Evolutionary conservation across 2,113 vertebrate species (phyloP), one percentile per base, ranked within the genome.

Genomic region (Phyllopteryx taeniolatus): DNA sequence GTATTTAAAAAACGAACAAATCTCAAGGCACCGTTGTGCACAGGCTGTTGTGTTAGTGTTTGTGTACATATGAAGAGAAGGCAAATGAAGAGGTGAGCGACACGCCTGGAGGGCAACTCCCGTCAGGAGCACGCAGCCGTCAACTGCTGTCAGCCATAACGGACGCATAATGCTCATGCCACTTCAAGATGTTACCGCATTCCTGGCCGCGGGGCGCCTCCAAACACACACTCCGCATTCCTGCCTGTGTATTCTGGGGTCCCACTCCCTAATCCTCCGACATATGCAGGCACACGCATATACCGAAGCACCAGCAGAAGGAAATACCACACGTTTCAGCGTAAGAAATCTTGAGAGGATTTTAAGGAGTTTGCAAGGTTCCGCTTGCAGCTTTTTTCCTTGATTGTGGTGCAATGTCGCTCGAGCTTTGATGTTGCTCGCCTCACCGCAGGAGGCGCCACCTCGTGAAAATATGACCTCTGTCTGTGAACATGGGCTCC

Each of bases 211-310:
- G 60, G 0, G 81, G 80, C 80, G 22, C 70, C 83, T 75, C 80
- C 74, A 87, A 88, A 87, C 84, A 83, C 81, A 84, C 90, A 87
- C 73, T 87, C 80, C 56, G 79, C 86, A 91, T 91, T 90, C 87
- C 86, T 79, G 22, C 11, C 4, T 59, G 80, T 85, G 84, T 88
- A 90, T 91, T 89, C 86, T 86, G 74, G 77, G 86, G 77, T 86
- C 73, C 87, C 88, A 87, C 88, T 87, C 87, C 87, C 82, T 85
- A 63, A 87, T 86, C 77, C 75, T 76, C 60, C 67, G 53, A 82
- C 85, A 87, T 87, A 88, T 87, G 88, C 77, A 81, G 72, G 82
- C 72, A 22, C 59, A 76, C 20, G 83, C 80, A 86, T 54, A 44
- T 53, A 70, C 71, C 51, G 7, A 74, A 71, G 73, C 61, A 74